phyloP scores from a whole-genome alignment of 2,113 vertebrate species.

The Motacilla tschutschensis region DNA sequence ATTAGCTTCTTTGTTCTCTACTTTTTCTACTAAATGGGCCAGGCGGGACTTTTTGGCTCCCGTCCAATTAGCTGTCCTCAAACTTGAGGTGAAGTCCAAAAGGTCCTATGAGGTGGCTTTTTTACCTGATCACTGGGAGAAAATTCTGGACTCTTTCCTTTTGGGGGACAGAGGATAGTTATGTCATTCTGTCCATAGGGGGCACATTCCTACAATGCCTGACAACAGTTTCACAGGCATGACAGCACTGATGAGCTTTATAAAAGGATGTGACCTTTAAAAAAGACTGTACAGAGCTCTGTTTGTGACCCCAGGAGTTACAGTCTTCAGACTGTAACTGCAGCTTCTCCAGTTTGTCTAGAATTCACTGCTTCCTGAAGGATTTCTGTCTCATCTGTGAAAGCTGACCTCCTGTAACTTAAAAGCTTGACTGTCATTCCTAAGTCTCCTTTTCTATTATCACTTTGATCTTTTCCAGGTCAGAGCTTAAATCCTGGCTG shows the following conservation, averaged over 20 bases:
- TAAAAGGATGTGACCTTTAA: not conserved
- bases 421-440: not conserved
- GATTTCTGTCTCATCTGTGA: not conserved
- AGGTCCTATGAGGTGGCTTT: too few species aligned
- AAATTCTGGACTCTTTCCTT: too few species aligned
- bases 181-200: too few species aligned
- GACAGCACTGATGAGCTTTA: not conserved
- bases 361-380: not conserved
- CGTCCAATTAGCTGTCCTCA: too few species aligned
- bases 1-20: too few species aligned
- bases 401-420: not conserved
- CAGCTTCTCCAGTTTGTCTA: not conserved
- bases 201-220: not conserved
- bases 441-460: not conserved
- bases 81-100: too few species aligned
- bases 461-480: not conserved
- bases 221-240: not conserved
- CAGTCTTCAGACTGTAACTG: not conserved
- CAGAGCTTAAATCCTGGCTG: constrained; percentile 5
- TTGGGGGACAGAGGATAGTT: too few species aligned
- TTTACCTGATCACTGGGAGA: too few species aligned
- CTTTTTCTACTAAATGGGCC: too few species aligned
- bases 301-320: not conserved
- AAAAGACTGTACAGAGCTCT: not conserved
- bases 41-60: too few species aligned